A percentile compares a stretch with the other conserved stretches of the same genome.
These are phyloP conservation scores for Coregonus ussuriensis DNA, from an alignment of 2,797 vertebrate genomes.

Conservation along the genomic window DNA sequence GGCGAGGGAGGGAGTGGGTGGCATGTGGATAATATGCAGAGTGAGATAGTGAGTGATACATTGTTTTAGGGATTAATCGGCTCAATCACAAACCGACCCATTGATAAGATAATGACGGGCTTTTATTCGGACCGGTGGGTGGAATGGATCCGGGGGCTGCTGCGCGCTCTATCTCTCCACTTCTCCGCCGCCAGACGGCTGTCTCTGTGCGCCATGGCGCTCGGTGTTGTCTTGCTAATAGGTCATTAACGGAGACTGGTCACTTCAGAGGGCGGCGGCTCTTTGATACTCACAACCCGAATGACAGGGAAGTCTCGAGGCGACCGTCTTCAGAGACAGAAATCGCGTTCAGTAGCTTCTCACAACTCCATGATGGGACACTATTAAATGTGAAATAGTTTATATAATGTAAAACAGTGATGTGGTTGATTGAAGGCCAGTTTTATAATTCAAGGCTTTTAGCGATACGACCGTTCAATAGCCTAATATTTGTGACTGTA, in stretches of 20 bases:
- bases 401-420: not conserved
- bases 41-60: conserved; percentile 4
- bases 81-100: not conserved
- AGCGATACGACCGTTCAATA: not conserved
- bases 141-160: conserved; percentile 25
- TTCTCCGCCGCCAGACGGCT: conserved; percentile 48
- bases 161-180: conserved; percentile 6
- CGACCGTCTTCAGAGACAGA: not conserved
- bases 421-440: not conserved
- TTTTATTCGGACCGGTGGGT: conserved; percentile 10
- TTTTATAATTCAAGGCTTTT: not conserved
- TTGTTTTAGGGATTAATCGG: conserved; percentile 26
- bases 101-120: not conserved
- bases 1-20: conserved; percentile 14
- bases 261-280: conserved; percentile 55
- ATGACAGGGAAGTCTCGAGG: not conserved
- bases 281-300: conserved; percentile 54
- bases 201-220: conserved; percentile 39
- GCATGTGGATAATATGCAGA: conserved; percentile 26
- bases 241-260: conserved; percentile 27
- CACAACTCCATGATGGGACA: not conserved
- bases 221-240: conserved; percentile 43
- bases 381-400: not conserved
- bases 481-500: not conserved
- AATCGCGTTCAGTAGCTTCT: not conserved